Base-by-base conservation (phyloP, 1,140 invertebrate genomes). In the Cyclina sinensis region DNA sequence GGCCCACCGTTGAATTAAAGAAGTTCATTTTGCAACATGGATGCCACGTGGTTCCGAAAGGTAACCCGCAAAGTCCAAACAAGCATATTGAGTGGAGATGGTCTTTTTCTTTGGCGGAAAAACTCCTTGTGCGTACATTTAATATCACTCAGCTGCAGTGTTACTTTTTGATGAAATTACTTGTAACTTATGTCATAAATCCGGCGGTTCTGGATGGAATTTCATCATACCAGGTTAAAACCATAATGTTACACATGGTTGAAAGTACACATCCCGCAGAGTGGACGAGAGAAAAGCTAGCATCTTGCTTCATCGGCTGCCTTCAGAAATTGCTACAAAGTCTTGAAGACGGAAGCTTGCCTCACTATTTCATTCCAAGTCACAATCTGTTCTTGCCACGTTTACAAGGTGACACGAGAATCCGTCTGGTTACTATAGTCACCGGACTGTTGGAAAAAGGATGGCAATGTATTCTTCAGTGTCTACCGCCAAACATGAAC, bases 51-150 rank as follows among this genome's bases (percentile, higher is more conserved):
- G 79, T 88, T 30, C 79, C 86, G 16, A 57, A 32, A 54, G 86
- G 86, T 0, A 83, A 88, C 30, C 48, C 78, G 9, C 46, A 88
- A n/a, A 82, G 79, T 74, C 79, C 78, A 27, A 82, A 83, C 79
- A 88, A 76, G 27, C 79, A 82, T 46, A 39, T 88, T 43, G 86
- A 88, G 76, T 88, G 86, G 86, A 32, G 86, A 82, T 82, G 78
- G 80, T 88, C 86, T 11, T 88, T 88, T 62, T 83, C 80, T 12
- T 57, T 88, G 27, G 86, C 79, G n/a, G 86, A 88, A 43, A 88
- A 83, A 54, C 62, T 82, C 27, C 79, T 88, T 0, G 62, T 88
- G 24, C 68, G 86, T 12, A 88, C 79, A 1, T 88, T 88, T 30
- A 88, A 88, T 32, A 73, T 39, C 35, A 83, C 86, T 30, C 86